phyloP scores from a whole-genome alignment of 1,140 invertebrate genomes.

The Sycophila sp. region DNA sequence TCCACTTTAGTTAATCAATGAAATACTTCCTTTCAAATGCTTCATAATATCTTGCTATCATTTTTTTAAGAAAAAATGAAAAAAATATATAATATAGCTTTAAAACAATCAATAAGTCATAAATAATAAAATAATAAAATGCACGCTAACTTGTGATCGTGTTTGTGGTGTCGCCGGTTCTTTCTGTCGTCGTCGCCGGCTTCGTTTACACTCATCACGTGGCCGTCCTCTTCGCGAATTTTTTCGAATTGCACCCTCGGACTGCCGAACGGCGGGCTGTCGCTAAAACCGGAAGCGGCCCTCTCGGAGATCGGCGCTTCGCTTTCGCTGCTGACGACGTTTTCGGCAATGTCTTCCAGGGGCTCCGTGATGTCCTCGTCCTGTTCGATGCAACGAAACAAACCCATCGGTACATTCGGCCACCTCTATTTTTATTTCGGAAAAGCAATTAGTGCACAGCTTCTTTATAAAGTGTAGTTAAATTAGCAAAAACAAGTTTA shows the following conservation, averaged over 20 bases:
- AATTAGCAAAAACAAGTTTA: no score
- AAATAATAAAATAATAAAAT: no score
- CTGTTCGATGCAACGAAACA: neutral
- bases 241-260: constrained; percentile 65
- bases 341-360: constrained; percentile 41
- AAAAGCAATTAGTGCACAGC: no score
- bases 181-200: constrained; percentile 53
- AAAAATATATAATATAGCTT: no score
- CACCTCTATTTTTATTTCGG: no score
- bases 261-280: constrained; percentile 54
- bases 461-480: no score
- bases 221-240: constrained; percentile 55
- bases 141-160: constrained; percentile 63
- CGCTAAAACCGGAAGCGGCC: constrained; percentile 57
- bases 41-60: no score
- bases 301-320: constrained; percentile 65
- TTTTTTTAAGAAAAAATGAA: no score
- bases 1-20: no score
- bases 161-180: constrained; percentile 57
- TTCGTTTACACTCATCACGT: constrained; percentile 40
- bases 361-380: constrained; percentile 31
- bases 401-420: no score
- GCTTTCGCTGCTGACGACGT: constrained; percentile 52
- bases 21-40: no score
- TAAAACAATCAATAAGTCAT: no score